Conservation (phyloP, 2,797 vertebrate species). For the Chlorospingus semifuscus region DNA sequence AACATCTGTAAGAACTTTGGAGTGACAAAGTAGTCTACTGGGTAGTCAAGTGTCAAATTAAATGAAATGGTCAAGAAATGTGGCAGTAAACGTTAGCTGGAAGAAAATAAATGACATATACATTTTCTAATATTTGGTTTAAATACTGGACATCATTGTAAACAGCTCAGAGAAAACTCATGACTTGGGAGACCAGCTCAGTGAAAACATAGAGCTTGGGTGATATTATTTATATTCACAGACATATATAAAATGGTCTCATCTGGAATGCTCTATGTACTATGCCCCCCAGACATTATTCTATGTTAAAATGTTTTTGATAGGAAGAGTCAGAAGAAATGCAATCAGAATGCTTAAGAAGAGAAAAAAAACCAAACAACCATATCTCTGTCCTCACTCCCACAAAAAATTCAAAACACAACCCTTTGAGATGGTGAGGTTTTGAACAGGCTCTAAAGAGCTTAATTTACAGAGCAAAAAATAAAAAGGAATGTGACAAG, state of each 20-base stretch:
- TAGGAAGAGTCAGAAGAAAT: background rate
- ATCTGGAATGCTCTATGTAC: background rate
- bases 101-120: background rate
- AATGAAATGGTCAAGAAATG: background rate
- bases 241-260: background rate
- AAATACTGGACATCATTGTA: background rate
- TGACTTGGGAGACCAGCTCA: background rate
- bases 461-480: background rate
- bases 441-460: background rate
- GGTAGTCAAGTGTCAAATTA: background rate
- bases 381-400: accelerated
- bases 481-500: background rate
- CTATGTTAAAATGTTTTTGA: background rate
- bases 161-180: background rate
- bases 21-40: background rate
- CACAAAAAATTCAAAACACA: background rate
- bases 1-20: background rate
- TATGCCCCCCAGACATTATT: background rate
- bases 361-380: accelerated
- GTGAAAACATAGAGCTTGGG: background rate
- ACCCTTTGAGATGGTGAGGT: background rate
- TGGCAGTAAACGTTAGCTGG: background rate
- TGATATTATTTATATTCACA: background rate
- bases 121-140: background rate
- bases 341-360: background rate